Evolutionary conservation across 2,113 vertebrate genomes (phyloP), one percentile per base, ranked within the genome.

Genomic region (Laterallus jamaicensis): DNA sequence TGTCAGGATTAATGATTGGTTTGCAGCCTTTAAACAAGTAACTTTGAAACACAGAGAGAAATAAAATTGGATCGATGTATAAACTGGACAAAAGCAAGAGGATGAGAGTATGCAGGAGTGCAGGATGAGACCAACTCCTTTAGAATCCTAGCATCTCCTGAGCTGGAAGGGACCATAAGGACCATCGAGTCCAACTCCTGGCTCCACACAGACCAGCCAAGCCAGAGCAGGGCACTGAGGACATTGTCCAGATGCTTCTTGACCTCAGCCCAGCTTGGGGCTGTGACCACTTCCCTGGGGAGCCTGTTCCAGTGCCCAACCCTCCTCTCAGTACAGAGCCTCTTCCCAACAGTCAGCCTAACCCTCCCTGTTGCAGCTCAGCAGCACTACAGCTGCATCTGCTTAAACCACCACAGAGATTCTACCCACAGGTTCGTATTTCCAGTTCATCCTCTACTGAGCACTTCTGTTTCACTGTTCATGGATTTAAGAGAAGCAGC

Each of bases 1-100:
- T 0, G 0, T 0, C 16, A 58, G 22, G 35, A 75, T 52, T 52
- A 28, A 31, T 25, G 47, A 67, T 52, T 3, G 1, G 13, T 67
- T 52, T 56, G 67, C n/a, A 59, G 31, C 15, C 64, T 81, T 84
- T 52, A 24, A 64, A 16, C n/a, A 55, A 62, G 10, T 69, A 40
- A n/a, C 25, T 74, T 86, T 26, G 25, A 52, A 75, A 52, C 54
- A 74, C 6, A 39, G 35, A 19, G 21, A 71, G 42, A 67, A 66
- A 76, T 10, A 56, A 75, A 91, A 69, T 9, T 15, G 24, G 7
- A 66, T 21, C 31, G 66, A 15, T 5, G 10, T 29, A 50, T 64
- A 55, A 79, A 44, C 20, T 31, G n/a, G 2, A 54, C 18, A 3
- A 28, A 40, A 56, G 82, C 16, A 40, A 56, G 5, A 14, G 25